phyloP scores from a whole-genome alignment of 1,140 invertebrate genomes.

The Calliphora vicina region DNA sequence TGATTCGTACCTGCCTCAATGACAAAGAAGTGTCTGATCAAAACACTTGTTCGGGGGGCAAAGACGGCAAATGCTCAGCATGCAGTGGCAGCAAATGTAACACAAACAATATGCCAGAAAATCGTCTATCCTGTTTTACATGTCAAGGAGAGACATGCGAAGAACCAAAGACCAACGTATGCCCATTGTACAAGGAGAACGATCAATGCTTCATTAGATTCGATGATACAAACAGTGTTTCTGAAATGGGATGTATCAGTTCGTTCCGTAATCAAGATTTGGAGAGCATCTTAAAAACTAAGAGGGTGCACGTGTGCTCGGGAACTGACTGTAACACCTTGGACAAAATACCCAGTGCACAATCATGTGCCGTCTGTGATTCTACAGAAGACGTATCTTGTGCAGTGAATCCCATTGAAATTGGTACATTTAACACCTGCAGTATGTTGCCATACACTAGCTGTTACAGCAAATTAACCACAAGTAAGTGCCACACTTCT shows the following conservation, averaged over 20 bases:
- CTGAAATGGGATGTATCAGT: conserved; percentile 50
- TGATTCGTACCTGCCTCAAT: conserved; percentile 55
- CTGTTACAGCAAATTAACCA: conserved; percentile 41
- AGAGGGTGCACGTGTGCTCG: conserved; percentile 51
- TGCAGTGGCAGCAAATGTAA: conserved; percentile 50
- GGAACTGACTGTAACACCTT: conserved; percentile 49
- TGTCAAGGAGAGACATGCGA: conserved; percentile 51
- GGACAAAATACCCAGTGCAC: conserved; percentile 39
- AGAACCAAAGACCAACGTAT: conserved; percentile 41
- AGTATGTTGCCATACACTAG: conserved; percentile 50
- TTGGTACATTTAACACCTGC: conserved; percentile 46
- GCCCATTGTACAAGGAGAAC: conserved; percentile 49
- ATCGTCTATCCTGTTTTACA: conserved; percentile 51
- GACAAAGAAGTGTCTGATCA: conserved; percentile 53
- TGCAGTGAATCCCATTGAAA: conserved; percentile 45
- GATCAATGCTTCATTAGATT: conserved; percentile 54
- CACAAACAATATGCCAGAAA: conserved; percentile 42
- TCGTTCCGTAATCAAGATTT: conserved; percentile 55
- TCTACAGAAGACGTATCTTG: conserved; percentile 48
- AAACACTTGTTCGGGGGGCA: conserved; percentile 40
- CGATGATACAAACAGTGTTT: conserved; percentile 48
- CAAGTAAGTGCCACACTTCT: conserved; percentile 38
- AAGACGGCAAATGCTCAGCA: conserved; percentile 44
- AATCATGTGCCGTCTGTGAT: conserved; percentile 53
- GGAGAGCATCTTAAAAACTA: conserved; percentile 51